Evolutionary conservation across 1,140 invertebrate genomes (phyloP), one percentile per base, ranked within the genome.

Genomic region (Caenorhabditis inopinata): DNA sequence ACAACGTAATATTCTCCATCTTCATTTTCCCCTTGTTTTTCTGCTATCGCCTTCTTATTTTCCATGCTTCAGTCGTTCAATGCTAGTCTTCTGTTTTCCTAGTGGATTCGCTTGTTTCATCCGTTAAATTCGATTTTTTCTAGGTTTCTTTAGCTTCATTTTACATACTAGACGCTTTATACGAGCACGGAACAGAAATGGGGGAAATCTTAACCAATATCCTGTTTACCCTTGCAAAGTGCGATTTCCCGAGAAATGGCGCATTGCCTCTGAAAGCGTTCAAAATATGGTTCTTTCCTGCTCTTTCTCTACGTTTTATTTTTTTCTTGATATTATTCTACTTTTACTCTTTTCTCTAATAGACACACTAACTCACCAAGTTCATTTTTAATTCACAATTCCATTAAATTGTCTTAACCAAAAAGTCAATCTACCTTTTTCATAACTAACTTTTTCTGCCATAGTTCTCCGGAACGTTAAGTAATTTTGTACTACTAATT

Each of bases 91-190:
- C 25, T 58, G 27, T 58, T 58, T 58, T 58, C 23, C 51, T 38
- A 32, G 23, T 32, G 58, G 58, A n/a, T 68, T n/a, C 23, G 32
- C 38, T 38, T 42, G 58, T 68, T 68, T 68, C 58, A 18, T 38
- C n/a, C 32, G 58, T 68, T 68, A 68, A 68, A 68, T 68, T 68
- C 38, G 58, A 68, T 68, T 68, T 68, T 38, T 32, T 68, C 32
- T 38, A 68, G 58, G 38, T 42, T 68, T 68, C 23, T 29, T 7
- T n/a, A n/a, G n/a, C n/a, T 7, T 14, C 5, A 16, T 38, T 38
- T 68, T 42, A 1, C 27, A 23, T 5, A 58, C 6, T 7, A n/a
- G 18, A n/a, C 12, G 12, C 16, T 14, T 11, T 58, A n/a, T n/a
- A n/a, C 5, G 12, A 58, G 16, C 16, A 32, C 3, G 2, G 21